Conservation (phyloP, 2,797 vertebrate species). For the Gallinago stenura region DNA sequence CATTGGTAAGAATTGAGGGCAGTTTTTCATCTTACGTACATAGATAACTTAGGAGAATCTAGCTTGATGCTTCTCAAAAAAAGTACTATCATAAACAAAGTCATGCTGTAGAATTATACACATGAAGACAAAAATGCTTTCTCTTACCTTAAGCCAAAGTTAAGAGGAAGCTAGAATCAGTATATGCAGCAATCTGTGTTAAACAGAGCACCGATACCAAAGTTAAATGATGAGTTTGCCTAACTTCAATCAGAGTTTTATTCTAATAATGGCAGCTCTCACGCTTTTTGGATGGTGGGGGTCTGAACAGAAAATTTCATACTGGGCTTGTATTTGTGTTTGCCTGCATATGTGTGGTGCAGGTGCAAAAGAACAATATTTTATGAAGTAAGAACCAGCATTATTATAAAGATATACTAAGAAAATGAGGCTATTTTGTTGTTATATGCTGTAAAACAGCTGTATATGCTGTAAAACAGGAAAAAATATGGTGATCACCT, state of each 20-base stretch:
- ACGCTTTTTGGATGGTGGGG: not conserved
- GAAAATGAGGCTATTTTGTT: not conserved
- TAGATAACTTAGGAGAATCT: not conserved
- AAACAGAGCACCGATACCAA: not conserved
- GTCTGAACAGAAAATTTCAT: not conserved
- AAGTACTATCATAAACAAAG: not conserved
- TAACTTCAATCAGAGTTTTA: not conserved
- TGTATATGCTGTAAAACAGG: not conserved
- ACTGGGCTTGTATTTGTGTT: not conserved
- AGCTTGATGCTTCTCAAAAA: not conserved
- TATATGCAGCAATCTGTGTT: not conserved
- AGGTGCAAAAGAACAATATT: not conserved
- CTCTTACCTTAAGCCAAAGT: not conserved
- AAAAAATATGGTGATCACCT: not conserved
- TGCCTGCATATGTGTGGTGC: not conserved
- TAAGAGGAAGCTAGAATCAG: not conserved
- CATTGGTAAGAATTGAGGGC: not conserved
- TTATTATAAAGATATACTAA: not conserved
- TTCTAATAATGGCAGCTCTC: not conserved
- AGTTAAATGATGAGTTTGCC: not conserved
- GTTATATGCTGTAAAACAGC: not conserved
- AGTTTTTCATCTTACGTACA: not conserved
- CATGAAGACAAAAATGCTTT: not conserved
- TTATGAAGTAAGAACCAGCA: not conserved
- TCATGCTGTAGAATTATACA: not conserved